A percentile compares a stretch with the other conserved stretches of the same genome.
These are phyloP conservation scores for Fistularia tabacaria DNA, from an alignment of 2,797 vertebrate genomes.

Conservation along the genomic window DNA sequence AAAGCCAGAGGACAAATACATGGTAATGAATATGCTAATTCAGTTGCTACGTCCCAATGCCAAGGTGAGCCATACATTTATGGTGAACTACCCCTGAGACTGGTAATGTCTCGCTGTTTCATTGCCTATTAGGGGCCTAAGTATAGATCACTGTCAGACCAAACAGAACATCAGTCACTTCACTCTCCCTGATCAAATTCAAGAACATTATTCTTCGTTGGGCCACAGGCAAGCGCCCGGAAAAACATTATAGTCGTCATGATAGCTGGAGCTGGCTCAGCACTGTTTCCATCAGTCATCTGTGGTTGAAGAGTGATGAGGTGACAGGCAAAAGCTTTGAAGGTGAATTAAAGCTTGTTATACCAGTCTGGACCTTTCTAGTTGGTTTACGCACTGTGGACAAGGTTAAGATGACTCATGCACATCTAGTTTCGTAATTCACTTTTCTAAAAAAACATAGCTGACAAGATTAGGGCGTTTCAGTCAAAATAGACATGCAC, in stretches of 20 bases:
- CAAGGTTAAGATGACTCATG: conserved; percentile 44
- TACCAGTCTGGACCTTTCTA: conserved; percentile 39
- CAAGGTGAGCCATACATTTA: conserved; percentile 50
- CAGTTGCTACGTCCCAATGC: conserved; percentile 24
- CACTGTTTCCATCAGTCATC: conserved; percentile 35
- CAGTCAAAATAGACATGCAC: too few relatives aligned
- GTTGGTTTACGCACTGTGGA: conserved; percentile 29
- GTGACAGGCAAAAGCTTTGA: conserved; percentile 31
- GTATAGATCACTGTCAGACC: conserved; percentile 25
- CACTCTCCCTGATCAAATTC: conserved; percentile 29
- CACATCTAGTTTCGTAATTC: background rate
- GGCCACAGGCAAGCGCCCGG: conserved; percentile 13
- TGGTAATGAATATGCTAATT: conserved; percentile 38
- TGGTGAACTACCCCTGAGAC: conserved; percentile 35
- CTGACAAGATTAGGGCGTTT: too few relatives aligned
- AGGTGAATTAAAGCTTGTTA: conserved; percentile 18
- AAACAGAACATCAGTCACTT: conserved; percentile 46
- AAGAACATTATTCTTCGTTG: conserved; percentile 15
- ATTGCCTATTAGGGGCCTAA: conserved; percentile 39
- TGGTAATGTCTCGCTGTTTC: conserved; percentile 36
- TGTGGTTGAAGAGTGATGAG: conserved; percentile 22
- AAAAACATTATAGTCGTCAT: conserved; percentile 17
- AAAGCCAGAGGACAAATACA: conserved; percentile 34
- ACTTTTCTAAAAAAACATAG: too few relatives aligned
- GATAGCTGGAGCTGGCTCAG: conserved; percentile 21